phyloP scores from a whole-genome alignment of 2,888 invertebrate genomes.

The Thereva unica region DNA sequence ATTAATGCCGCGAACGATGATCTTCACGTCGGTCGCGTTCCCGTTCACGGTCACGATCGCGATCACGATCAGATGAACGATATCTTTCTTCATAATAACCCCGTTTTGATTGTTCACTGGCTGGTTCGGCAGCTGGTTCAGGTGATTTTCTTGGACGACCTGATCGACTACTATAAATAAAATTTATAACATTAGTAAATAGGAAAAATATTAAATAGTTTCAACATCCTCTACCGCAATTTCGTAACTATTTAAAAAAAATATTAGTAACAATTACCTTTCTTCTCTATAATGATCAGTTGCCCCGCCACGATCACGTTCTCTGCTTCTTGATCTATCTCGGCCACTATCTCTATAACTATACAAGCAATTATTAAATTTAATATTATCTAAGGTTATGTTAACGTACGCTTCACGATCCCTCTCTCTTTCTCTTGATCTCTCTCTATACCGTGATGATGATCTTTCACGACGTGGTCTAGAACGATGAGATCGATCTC shows the following conservation, averaged over 20 bases:
- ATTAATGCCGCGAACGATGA: slow-evolving; percentile 71
- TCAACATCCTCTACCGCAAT: no score
- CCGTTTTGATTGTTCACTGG: slow-evolving; percentile 57
- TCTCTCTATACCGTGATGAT: slow-evolving; percentile 69
- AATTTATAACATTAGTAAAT: background rate
- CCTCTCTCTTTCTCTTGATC: slow-evolving; percentile 70
- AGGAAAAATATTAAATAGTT: background rate
- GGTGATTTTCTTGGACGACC: slow-evolving; percentile 63
- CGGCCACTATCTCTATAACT: slow-evolving; percentile 59
- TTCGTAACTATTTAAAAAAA: no score
- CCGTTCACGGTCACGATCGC: slow-evolving; percentile 67
- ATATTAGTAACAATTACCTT: slow-evolving; percentile 47
- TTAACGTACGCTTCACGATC: slow-evolving; percentile 62
- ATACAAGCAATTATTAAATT: slow-evolving; percentile 37
- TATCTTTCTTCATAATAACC: slow-evolving; percentile 89
- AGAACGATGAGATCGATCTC: slow-evolving; percentile 59
- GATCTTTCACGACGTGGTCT: slow-evolving; percentile 58
- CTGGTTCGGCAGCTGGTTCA: slow-evolving; percentile 58
- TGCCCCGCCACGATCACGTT: slow-evolving; percentile 58
- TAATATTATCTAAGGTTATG: background rate
- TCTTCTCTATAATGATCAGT: slow-evolving; percentile 57
- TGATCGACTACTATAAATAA: slow-evolving; percentile 60
- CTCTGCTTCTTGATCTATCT: slow-evolving; percentile 82
- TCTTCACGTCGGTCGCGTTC: slow-evolving; percentile 71
- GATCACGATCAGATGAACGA: slow-evolving; percentile 70